Base-by-base conservation (phyloP, 2,113 vertebrate genomes). In the Phyllostomus hastatus region DNA sequence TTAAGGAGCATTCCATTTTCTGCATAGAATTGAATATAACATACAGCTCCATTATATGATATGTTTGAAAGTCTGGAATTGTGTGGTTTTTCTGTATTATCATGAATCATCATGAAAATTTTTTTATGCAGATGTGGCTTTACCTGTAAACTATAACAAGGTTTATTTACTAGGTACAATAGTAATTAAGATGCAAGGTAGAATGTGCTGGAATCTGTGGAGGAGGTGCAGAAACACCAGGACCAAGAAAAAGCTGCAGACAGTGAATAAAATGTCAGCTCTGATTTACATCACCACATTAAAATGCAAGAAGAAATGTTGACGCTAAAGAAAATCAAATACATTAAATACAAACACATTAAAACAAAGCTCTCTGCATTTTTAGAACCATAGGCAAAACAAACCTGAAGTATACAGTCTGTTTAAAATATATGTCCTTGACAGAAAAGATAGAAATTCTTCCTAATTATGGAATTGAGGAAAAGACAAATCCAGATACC, bases 221-320 rank as follows among this genome's bases (percentile, higher is more conserved):
- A 93, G 43, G 88, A 85, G 80, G 61, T 82, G 5, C 90, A 26
- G 80, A 87, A 91, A 88, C 46, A 67, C 7, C 4, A 14, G 24
- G 43, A 76, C 54, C 61, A 66, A 76, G 70, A 31, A 82, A 67
- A 93, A 89, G 54, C 48, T 94, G 64, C 67, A 91, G 79, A 89
- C 33, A 69, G 67, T 14, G 22, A 59, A 94, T 41, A 83, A 5
- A 54, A 66, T 83, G 87, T 94, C 76, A 78, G 33, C 38, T 84
- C 26, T 80, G 73, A 91, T 96, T 96, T 90, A 69, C 80, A 96
- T 50, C 70, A 89, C 73, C 43, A 88, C 89, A 95, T 70, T 94
- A 83, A 97, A 90, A 96, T 95, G 57, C 52, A 96, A 92, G 75
- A 52, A 92, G 4, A 87, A 90, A 94, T 97, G 67, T 96, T 92